Evolutionary conservation across 2,113 vertebrate genomes (phyloP).

Genomic region (Oryzias javanicus): DNA sequence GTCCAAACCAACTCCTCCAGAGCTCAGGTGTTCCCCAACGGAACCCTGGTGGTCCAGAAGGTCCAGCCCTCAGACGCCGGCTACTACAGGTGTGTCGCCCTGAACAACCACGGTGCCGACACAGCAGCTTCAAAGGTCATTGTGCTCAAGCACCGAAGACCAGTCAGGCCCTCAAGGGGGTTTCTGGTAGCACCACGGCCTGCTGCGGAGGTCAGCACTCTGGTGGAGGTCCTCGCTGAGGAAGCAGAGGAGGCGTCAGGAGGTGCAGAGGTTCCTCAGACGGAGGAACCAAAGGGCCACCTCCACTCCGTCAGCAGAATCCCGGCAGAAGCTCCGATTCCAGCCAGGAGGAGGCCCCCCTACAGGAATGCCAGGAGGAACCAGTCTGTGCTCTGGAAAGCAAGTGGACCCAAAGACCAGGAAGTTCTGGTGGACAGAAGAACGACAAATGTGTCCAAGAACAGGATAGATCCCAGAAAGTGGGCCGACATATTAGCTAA

Average conservation of each 20-base stretch:
- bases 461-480: conserved; percentile 85
- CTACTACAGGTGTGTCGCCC: conserved; percentile 85
- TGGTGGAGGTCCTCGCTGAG: conserved; percentile 58
- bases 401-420: conserved; percentile 61
- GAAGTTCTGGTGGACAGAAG: conserved; percentile 77
- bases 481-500: conserved; percentile 91
- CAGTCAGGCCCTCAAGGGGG: conserved; percentile 61
- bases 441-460: conserved; percentile 79
- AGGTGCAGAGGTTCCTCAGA: conserved; percentile 10
- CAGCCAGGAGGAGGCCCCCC: conserved; percentile 44
- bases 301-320: conserved; percentile 23
- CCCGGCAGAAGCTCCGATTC: conserved; percentile 11
- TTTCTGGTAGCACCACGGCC: conserved; percentile 73
- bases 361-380: conserved; percentile 66
- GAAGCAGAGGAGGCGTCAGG: conserved; percentile 83
- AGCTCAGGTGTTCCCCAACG: conserved; percentile 70
- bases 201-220: conserved; percentile 63
- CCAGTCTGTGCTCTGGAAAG: conserved; percentile 40
- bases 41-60: conserved; percentile 78
- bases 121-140: conserved; percentile 73
- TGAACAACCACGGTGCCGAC: conserved; percentile 83
- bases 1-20: conserved; percentile 71
- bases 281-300: conserved; percentile 15
- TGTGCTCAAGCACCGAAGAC: conserved; percentile 67
- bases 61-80: conserved; percentile 78